These are phyloP conservation scores for Colaptes auratus DNA, from an alignment of 2,113 vertebrate genomes.

Conservation along the genomic window DNA sequence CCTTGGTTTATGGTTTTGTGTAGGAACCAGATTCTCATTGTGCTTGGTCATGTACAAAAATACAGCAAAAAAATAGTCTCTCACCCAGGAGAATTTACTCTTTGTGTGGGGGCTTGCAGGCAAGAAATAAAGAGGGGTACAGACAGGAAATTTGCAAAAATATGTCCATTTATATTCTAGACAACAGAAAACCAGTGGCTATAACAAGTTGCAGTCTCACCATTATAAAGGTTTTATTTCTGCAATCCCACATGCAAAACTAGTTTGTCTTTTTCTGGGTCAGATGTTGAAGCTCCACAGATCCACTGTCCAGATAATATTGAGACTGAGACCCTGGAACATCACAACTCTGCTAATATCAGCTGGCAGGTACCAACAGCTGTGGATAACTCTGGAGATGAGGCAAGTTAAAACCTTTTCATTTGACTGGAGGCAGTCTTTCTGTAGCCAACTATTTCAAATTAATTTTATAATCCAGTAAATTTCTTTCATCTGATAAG, in stretches of 20 bases:
- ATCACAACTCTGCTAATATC: conserved; percentile 87
- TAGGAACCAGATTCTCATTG: background rate
- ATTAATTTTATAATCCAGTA: background rate
- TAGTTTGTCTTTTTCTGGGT: conserved; percentile 41
- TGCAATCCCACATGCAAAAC: background rate
- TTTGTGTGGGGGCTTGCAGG: background rate
- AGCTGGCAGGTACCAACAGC: conserved; percentile 85
- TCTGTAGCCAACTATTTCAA: background rate
- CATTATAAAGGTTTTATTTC: background rate
- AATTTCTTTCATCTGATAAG: background rate
- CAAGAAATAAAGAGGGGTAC: background rate
- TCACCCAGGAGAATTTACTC: background rate
- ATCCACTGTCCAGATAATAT: conserved; percentile 89
- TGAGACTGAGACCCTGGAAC: conserved; percentile 82
- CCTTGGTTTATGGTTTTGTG: background rate
- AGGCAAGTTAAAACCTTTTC: conserved; percentile 75
- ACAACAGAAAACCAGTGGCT: background rate
- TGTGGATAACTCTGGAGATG: conserved; percentile 89
- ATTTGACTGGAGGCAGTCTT: background rate
- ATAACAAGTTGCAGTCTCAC: background rate
- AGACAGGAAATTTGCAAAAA: background rate
- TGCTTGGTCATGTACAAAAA: background rate
- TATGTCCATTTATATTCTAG: background rate
- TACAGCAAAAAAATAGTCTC: background rate
- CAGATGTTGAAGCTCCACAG: conserved; percentile 87